Evolutionary conservation across 2,113 vertebrate genomes (phyloP), one percentile per base, ranked within the genome.

Genomic region (Chaenogobius annularis): DNA sequence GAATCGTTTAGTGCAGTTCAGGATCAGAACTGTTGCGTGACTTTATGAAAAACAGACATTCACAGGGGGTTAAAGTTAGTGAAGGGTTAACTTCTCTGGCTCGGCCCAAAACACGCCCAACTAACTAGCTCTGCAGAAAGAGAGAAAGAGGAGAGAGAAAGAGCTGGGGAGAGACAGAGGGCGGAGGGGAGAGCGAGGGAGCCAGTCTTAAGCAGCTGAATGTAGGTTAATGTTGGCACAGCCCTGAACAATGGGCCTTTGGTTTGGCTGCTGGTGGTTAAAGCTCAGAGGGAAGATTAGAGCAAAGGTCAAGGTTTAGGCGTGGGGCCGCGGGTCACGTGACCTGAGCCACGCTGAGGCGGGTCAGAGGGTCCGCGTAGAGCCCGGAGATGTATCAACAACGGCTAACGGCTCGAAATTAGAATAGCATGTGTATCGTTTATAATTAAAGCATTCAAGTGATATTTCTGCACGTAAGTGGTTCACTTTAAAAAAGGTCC

Each of bases 171-270:
- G 10, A 12, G n/a, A 22, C 3, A 11, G 54, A 22, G 10, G 10
- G 55, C 23, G 20, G 22, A 12, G 2, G 20, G 10, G 26, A 17
- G 26, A 31, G 26, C 7, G 56, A 31, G 56, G 5, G 56, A 56
- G 56, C 26, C 56, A 72, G 79, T 73, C 80, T 84, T 84, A 85
- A 91, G 86, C 87, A 86, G 69, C 73, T 26, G 78, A 89, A 93
- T 92, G 83, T 92, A 90, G 93, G 90, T 93, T 92, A 93, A 92
- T 90, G 86, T 90, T 85, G 82, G 83, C 82, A 90, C 73, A 83
- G 61, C 76, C 79, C 82, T 85, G 86, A 92, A 92, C 91, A 92
- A 93, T 92, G 85, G 82, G 85, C 84, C 77, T 90, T 92, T 89
- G 80, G 80, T 88, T 61, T 35, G 14, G 80, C 62, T 37, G 87